phyloP scores from a whole-genome alignment of 1,140 invertebrate species.

The Drosophila rhopaloa region DNA sequence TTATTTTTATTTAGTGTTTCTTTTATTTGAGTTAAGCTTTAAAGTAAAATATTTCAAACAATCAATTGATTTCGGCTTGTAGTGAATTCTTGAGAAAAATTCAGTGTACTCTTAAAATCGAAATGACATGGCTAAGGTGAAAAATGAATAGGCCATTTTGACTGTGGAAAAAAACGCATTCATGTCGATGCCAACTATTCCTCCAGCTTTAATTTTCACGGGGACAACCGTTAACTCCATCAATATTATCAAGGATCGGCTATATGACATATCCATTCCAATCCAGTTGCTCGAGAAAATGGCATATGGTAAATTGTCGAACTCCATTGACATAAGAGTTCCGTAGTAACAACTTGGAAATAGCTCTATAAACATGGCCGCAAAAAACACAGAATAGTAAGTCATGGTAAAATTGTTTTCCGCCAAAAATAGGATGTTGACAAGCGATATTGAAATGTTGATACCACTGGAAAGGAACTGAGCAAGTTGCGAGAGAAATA shows the following conservation, averaged over 20 bases:
- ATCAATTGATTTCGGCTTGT: no score
- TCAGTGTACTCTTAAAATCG: neutral
- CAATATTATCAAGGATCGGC: conserved; percentile 20
- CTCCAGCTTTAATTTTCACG: conserved; percentile 39
- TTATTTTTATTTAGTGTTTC: no score
- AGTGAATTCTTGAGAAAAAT: no score
- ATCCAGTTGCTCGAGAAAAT: conserved; percentile 48
- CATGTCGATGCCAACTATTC: conserved; percentile 40
- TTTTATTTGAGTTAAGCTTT: no score
- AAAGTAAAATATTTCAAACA: no score
- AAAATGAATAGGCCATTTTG: conserved; percentile 43
- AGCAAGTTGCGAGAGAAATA: no score
- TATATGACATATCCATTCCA: conserved; percentile 1
- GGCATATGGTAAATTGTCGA: conserved; percentile 29
- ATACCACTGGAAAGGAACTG: conserved; percentile 37
- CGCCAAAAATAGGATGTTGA: conserved; percentile 45
- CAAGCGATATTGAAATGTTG: conserved; percentile 31
- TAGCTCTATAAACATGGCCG: conserved; percentile 38
- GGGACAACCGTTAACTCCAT: conserved; percentile 31
- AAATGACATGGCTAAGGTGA: conserved; percentile 38
- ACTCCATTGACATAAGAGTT: conserved; percentile 36
- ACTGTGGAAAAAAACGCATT: conserved; percentile 43
- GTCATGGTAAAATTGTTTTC: conserved; percentile 25
- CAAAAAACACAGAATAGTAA: conserved; percentile 32
- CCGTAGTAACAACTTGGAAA: conserved; percentile 47